These are phyloP conservation scores for Sparidentex hasta DNA, from an alignment of 2,797 vertebrate genomes.

Conservation along the genomic window DNA sequence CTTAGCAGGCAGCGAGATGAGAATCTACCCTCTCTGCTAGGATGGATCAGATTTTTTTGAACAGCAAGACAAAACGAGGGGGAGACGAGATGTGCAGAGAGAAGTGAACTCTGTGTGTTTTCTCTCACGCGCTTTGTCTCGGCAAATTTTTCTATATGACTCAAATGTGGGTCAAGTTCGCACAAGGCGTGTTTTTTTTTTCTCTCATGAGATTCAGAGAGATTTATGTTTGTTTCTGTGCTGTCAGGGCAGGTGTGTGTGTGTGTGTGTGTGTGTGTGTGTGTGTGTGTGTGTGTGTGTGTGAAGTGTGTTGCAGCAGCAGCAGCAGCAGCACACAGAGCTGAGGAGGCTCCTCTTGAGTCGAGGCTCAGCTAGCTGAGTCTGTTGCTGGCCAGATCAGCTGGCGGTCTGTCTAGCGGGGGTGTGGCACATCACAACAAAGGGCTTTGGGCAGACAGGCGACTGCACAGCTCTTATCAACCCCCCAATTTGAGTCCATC, in stretches of 20 bases:
- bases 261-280: conserved; percentile 17
- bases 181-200: not conserved
- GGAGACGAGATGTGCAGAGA: too few relatives aligned
- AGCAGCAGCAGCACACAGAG: conserved; percentile 11
- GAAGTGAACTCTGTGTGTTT: too few relatives aligned
- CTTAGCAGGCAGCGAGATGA: too few relatives aligned
- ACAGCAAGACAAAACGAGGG: too few relatives aligned
- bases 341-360: conserved; percentile 60
- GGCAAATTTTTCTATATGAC: not conserved
- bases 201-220: conserved; percentile 24
- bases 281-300: conserved; percentile 7
- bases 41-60: too few relatives aligned
- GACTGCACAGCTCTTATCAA: conserved; percentile 80
- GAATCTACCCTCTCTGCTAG: too few relatives aligned
- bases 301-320: not conserved
- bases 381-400: conserved; percentile 94
- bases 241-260: conserved; percentile 28
- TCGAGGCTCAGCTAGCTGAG: conserved; percentile 89
- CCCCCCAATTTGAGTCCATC: conserved; percentile 74
- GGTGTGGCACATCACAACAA: conserved; percentile 92
- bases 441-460: conserved; percentile 85
- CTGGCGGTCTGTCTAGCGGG: conserved; percentile 88
- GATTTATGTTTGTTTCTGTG: conserved; percentile 49
- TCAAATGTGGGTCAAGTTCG: conserved; percentile 55
- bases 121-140: too few relatives aligned